Percentiles rank a stretch among this genome's conserved stretches.
phyloP scores from a whole-genome alignment of 2,113 vertebrate genomes.

The Percina caprodes region DNA sequence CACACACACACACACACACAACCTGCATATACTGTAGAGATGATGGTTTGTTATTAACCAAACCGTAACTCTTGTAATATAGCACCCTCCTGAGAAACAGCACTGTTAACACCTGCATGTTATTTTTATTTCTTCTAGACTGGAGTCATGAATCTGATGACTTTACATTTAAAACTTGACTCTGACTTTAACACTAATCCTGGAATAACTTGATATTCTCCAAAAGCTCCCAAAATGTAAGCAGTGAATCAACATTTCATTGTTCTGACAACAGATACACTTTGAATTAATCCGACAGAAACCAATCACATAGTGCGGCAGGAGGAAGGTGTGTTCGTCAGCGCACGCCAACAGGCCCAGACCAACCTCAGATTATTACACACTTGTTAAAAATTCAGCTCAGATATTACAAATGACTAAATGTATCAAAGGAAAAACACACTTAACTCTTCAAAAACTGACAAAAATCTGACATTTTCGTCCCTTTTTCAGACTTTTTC shows the following conservation, averaged over 20 bases:
- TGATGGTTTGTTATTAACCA: conserved; percentile 52
- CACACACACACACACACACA: conserved; percentile 7
- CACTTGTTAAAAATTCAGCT: too few species aligned
- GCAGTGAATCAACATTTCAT: too few species aligned
- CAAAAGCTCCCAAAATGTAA: neutral
- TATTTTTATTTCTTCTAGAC: neutral
- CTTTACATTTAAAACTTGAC: neutral
- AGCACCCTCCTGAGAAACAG: neutral
- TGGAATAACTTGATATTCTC: neutral
- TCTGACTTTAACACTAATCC: neutral
- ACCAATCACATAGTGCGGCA: neutral
- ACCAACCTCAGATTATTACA: too few species aligned
- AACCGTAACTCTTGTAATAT: conserved; percentile 38
- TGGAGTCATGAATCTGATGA: neutral
- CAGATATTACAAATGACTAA: too few species aligned
- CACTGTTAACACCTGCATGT: neutral
- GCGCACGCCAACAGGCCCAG: neutral
- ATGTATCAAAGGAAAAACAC: too few species aligned
- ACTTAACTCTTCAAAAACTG: too few species aligned
- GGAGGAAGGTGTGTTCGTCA: neutral
- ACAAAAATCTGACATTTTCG: too few species aligned
- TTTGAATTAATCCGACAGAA: neutral
- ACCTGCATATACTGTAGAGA: neutral
- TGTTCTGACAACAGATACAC: neutral
- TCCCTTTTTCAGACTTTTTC: too few species aligned